A percentile compares a stretch with the other conserved stretches of the same genome.
Conservation (phyloP, 2,888 invertebrate genomes). For the Idaea biselata region DNA sequence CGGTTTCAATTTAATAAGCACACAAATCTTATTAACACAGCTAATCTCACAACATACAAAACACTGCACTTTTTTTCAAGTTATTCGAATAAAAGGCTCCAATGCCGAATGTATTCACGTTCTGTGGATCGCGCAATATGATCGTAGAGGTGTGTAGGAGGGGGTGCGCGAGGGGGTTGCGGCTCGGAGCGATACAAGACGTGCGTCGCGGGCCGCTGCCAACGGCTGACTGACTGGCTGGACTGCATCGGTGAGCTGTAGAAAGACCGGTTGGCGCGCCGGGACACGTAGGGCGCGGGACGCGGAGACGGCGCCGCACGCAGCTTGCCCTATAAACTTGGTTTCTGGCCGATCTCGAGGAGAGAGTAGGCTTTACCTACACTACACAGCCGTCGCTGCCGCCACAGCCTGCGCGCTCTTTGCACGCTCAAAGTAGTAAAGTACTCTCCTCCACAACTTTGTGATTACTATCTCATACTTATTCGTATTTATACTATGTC, state of each 20-base stretch:
- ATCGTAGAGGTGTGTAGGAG: slow-evolving; percentile 39
- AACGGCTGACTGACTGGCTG: slow-evolving; percentile 49
- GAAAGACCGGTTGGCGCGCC: slow-evolving; percentile 35
- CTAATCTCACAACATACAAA: slow-evolving; percentile 31
- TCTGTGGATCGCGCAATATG: slow-evolving; percentile 40
- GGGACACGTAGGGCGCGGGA: slow-evolving; percentile 18
- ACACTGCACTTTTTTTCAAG: slow-evolving; percentile 32
- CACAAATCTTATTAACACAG: slow-evolving; percentile 33
- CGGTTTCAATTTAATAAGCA: slow-evolving; percentile 49
- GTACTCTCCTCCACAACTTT: too few species aligned
- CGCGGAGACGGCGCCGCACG: slow-evolving; percentile 32
- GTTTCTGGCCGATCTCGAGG: slow-evolving; percentile 58
- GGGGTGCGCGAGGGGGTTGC: slow-evolving; percentile 17
- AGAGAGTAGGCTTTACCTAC: slow-evolving; percentile 46
- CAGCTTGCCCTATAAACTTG: slow-evolving; percentile 67
- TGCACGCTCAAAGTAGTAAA: background rate
- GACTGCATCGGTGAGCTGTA: slow-evolving; percentile 33
- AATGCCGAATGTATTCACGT: slow-evolving; percentile 34
- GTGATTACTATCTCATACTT: too few species aligned
- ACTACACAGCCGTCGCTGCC: slow-evolving; percentile 31
- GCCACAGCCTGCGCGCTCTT: slow-evolving; percentile 19
- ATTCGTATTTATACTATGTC: too few species aligned
- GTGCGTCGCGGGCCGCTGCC: slow-evolving; percentile 29
- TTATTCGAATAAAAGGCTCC: slow-evolving; percentile 37
- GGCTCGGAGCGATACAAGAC: slow-evolving; percentile 9